Evolutionary conservation across 2,888 invertebrate genomes (phyloP).

Genomic region (Calameuta filiformis): DNA sequence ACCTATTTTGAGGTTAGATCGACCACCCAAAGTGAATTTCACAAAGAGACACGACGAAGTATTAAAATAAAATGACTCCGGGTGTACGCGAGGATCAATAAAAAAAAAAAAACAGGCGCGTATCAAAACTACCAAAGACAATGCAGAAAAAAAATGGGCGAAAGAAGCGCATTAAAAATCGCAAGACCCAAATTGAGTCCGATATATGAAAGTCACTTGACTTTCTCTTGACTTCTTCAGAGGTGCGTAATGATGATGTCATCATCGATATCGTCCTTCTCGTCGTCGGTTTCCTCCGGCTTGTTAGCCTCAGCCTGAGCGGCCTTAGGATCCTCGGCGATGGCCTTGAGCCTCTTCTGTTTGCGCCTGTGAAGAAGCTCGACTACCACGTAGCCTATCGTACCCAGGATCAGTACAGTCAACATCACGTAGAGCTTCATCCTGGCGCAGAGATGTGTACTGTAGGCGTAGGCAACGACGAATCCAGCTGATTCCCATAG

Average conservation of each 20-base stretch:
- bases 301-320: slow-evolving; percentile 72
- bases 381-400: slow-evolving; percentile 82
- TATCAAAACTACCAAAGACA: slow-evolving; percentile 7
- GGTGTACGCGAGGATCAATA: slow-evolving; percentile 13
- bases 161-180: slow-evolving; percentile 8
- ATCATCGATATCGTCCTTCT: slow-evolving; percentile 89
- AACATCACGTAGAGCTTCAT: slow-evolving; percentile 89
- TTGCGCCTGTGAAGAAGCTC: slow-evolving; percentile 87
- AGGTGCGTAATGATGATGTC: slow-evolving; percentile 89
- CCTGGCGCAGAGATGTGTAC: slow-evolving; percentile 85
- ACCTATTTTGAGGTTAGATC: neutral
- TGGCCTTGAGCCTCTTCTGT: slow-evolving; percentile 78
- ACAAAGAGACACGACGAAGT: neutral
- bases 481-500: slow-evolving; percentile 93
- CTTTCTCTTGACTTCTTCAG: slow-evolving; percentile 62
- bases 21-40: neutral
- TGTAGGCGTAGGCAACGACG: slow-evolving; percentile 90
- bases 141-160: neutral
- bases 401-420: slow-evolving; percentile 79
- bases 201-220: too few species aligned
- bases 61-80: slow-evolving; percentile 8
- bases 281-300: slow-evolving; percentile 85
- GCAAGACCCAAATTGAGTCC: neutral
- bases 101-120: neutral
- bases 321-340: slow-evolving; percentile 76